Evolutionary conservation across 2,888 invertebrate species (phyloP), one percentile per base, ranked within the genome.

Genomic region (Hirtodrosophila cameraria): DNA sequence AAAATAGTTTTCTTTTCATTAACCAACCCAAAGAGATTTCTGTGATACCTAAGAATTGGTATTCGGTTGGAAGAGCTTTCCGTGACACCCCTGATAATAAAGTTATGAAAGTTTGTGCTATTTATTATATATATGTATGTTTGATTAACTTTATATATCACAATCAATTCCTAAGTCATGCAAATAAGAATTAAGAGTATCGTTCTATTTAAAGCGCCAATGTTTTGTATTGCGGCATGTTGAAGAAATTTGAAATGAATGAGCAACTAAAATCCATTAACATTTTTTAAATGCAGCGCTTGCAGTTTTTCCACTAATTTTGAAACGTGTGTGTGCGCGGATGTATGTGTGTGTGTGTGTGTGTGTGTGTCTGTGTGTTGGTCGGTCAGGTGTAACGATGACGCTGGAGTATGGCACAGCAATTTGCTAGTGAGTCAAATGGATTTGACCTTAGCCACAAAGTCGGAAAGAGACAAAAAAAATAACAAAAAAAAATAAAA

Each of bases 391-490:
- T 79, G 57, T 82, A 75, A 75, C 83, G 72, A 60, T 52, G 57
- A 58, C 54, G 82, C 75, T 83, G 65, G 77, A 73, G 64, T 80
- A 49, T 61, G 70, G 64, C 52, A 42, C 65, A 58, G 85, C 81
- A 81, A 78, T 74, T 81, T 86, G 78, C 82, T 86, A 68, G 79
- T 75, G 86, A 84, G 82, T 84, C 82, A 86, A 82, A 86, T 82
- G 85, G 79, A 66, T 82, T 86, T 84, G 85, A 82, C 81, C 86
- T 82, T 86, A 78, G 79, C 85, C 75, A 61, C 67, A 81, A 64
- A 73, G 77, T 38, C 25, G 49, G 35, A 45, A 38, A 20, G 72
- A 49, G 58, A 71, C 58, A 48, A 46, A 23, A 23, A 36, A n/a
- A n/a, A n/a, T n/a, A n/a, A n/a, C n/a, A n/a, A n/a, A n/a, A n/a